Percentiles rank a stretch among this genome's conserved stretches.
phyloP scores from a whole-genome alignment of 92 coral and sea anemone species.

The Palythoa heliodiscus region DNA sequence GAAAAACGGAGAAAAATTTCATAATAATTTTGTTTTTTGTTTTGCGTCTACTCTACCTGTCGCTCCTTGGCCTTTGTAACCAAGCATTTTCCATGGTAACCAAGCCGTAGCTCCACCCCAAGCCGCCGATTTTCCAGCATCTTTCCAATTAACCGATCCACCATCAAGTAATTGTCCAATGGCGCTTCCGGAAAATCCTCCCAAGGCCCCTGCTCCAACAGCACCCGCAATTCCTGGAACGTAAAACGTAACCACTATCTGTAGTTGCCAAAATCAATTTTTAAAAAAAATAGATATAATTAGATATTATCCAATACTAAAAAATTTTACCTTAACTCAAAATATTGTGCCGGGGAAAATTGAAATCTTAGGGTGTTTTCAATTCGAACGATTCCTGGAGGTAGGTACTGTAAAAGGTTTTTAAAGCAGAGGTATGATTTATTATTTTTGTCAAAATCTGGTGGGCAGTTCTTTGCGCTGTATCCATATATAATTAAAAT shows the following conservation, averaged over 20 bases:
- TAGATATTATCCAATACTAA: no score
- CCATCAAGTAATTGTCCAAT: slow-evolving; percentile 16
- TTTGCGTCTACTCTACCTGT: slow-evolving; percentile 10
- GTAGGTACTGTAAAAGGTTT: no score
- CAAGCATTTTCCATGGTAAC: slow-evolving; percentile 40
- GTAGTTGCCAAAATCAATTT: no score
- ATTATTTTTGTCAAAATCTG: no score
- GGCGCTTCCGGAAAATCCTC: slow-evolving; percentile 23
- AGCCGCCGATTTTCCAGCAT: slow-evolving; percentile 18
- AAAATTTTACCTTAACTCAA: neutral
- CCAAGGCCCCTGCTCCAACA: slow-evolving; percentile 5
- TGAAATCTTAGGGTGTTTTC: neutral
- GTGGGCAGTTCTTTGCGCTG: no score
- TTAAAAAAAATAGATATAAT: no score
- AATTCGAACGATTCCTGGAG: no score
- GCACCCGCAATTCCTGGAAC: slow-evolving; percentile 18
- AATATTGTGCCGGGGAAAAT: neutral
- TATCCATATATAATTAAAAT: no score
- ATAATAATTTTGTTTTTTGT: neutral
- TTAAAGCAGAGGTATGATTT: no score
- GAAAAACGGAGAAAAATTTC: no score
- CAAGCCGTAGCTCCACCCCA: slow-evolving; percentile 31
- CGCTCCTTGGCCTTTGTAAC: slow-evolving; percentile 31
- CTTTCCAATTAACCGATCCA: slow-evolving; percentile 19
- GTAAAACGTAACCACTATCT: no score